Evolutionary conservation across 2,797 vertebrate genomes (phyloP).

Genomic region (Chrosomus eos): DNA sequence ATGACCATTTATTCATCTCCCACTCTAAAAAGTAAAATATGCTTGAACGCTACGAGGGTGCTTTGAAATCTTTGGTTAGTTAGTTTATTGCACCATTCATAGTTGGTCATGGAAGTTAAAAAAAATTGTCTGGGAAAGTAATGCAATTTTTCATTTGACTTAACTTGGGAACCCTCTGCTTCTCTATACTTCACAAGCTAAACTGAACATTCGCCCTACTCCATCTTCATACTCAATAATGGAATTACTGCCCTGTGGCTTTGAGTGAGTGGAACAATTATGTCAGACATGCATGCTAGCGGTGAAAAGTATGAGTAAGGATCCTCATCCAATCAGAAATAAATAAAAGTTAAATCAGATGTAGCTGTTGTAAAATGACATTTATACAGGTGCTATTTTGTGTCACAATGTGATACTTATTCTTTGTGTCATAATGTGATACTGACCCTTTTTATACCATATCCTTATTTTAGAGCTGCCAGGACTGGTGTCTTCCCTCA

Average conservation of each 20-base stretch:
- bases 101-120: too few species aligned
- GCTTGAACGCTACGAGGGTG: too few species aligned
- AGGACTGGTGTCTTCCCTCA: not conserved
- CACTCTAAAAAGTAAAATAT: too few species aligned
- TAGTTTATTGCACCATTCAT: too few species aligned
- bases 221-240: not conserved
- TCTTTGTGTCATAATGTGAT: not conserved
- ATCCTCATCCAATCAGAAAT: constrained; percentile 4
- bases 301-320: not conserved
- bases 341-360: not conserved
- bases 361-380: constrained; percentile 6
- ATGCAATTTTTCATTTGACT: too few species aligned
- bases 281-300: constrained; percentile 24
- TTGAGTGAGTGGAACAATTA: not conserved
- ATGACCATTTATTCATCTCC: too few species aligned
- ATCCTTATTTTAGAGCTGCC: not conserved
- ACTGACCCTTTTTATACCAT: not conserved
- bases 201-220: not conserved
- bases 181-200: too few species aligned
- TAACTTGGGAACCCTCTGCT: too few species aligned
- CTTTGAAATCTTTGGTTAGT: too few species aligned
- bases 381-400: constrained; percentile 2
- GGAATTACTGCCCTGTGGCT: not conserved
- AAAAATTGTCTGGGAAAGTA: too few species aligned
- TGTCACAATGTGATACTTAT: not conserved